phyloP scores from a whole-genome alignment of 2,888 invertebrate species.

The Silvanus unidentatus region DNA sequence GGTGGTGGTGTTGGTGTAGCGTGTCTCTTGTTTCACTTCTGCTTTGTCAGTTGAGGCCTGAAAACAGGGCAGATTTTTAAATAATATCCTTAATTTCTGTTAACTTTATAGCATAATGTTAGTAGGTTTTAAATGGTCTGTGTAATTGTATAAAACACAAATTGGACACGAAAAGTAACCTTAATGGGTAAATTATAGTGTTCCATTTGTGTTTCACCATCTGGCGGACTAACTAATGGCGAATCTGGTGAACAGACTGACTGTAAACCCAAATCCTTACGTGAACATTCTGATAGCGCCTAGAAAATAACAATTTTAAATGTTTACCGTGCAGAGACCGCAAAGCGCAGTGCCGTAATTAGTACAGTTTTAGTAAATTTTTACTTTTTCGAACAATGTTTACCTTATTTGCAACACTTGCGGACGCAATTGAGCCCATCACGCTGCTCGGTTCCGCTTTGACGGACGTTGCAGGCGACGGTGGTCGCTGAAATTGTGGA shows the following conservation, averaged over 20 bases:
- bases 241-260: conserved; percentile 47
- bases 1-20: conserved; percentile 21
- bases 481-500: conserved; percentile 42
- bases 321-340: no score
- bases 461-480: conserved; percentile 52
- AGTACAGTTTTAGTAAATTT: no score
- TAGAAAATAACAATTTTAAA: conserved; percentile 31
- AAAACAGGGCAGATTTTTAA: no score
- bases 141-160: no score
- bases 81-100: no score
- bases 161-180: conserved; percentile 30
- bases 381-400: no score
- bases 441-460: conserved; percentile 53
- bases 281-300: conserved; percentile 55
- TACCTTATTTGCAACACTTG: conserved; percentile 44
- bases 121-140: no score
- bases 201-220: conserved; percentile 39
- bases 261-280: conserved; percentile 50
- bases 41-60: not conserved
- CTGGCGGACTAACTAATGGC: conserved; percentile 43
- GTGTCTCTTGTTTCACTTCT: not conserved
- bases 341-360: no score
- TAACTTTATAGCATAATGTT: no score
- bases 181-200: conserved; percentile 32
- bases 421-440: conserved; percentile 46